phyloP scores from a whole-genome alignment of 2,888 invertebrate species.

The Periphyllus acericola region DNA sequence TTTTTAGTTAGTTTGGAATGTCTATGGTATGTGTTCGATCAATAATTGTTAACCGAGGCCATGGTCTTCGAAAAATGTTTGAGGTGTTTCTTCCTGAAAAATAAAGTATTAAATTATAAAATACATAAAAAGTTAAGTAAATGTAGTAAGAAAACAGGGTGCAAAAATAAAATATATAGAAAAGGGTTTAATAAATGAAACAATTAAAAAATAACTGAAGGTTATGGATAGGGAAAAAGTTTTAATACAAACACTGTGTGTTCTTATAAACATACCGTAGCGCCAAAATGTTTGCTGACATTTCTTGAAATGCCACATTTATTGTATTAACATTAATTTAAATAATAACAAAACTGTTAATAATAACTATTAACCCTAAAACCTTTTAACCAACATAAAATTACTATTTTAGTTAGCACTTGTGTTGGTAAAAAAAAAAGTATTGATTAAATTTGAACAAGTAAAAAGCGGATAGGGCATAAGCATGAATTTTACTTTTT shows the following conservation, averaged over 20 bases:
- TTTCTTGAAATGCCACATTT: slow-evolving; percentile 54
- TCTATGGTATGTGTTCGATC: slow-evolving; percentile 37
- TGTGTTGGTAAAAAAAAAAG: slow-evolving; percentile 9
- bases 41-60: slow-evolving; percentile 79
- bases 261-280: slow-evolving; percentile 60
- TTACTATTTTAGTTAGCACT: background rate
- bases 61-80: slow-evolving; percentile 99
- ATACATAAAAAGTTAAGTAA: slow-evolving; percentile 36
- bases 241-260: slow-evolving; percentile 56
- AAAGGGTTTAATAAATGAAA: slow-evolving; percentile 41
- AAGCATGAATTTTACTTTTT: slow-evolving; percentile 31
- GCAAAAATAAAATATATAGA: slow-evolving; percentile 64
- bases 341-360: slow-evolving; percentile 49
- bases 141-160: slow-evolving; percentile 61
- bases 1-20: slow-evolving; percentile 45
- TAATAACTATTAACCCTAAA: slow-evolving; percentile 29
- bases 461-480: slow-evolving; percentile 36
- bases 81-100: slow-evolving; percentile 98
- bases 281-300: slow-evolving; percentile 57
- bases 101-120: slow-evolving; percentile 67
- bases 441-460: slow-evolving; percentile 2
- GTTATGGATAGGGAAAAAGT: slow-evolving; percentile 43
- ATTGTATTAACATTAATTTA: slow-evolving; percentile 39
- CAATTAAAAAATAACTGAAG: slow-evolving; percentile 53
- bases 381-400: slow-evolving; percentile 21